Conservation (phyloP, 2,888 invertebrate genomes). For the Cyaniris semiargus region DNA sequence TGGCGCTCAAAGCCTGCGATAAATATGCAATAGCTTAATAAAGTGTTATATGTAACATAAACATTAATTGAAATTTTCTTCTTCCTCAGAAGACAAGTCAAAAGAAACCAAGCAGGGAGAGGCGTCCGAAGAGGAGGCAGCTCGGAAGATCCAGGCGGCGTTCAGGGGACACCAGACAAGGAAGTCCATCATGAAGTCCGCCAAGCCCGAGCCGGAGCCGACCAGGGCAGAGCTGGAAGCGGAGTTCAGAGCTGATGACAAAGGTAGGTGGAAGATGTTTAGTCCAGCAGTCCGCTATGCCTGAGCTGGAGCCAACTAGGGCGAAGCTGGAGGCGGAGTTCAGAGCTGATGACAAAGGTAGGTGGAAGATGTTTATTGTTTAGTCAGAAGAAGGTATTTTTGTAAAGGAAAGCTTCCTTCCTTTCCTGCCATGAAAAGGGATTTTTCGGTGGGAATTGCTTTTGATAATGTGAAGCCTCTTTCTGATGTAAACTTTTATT, state of each 20-base stretch:
- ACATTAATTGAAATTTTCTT: constrained; percentile 34
- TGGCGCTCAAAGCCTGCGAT: no score
- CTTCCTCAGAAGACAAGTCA: constrained; percentile 45
- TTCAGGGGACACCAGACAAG: constrained; percentile 91
- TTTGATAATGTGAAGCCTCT: no score
- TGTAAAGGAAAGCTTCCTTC: no score
- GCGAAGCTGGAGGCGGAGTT: constrained; percentile 89
- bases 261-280: constrained; percentile 77
- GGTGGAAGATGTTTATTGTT: no score
- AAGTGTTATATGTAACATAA: no score
- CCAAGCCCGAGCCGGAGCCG: constrained; percentile 75
- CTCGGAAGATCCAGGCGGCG: constrained; percentile 93
- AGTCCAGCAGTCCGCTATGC: constrained; percentile 83
- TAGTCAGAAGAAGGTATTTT: background rate
- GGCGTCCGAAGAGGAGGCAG: constrained; percentile 82
- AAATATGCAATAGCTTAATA: no score
- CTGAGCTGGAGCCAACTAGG: constrained; percentile 81
- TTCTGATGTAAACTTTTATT: no score
- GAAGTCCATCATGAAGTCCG: constrained; percentile 88
- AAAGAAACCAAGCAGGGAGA: constrained; percentile 47
- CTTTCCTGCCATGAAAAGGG: no score
- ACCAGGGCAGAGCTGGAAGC: constrained; percentile 86
- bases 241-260: constrained; percentile 89
- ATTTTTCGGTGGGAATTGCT: no score
- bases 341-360: constrained; percentile 86